A percentile compares a stretch with the other conserved stretches of the same genome.
Evolutionary conservation across 2,113 vertebrate species (phyloP).

Genomic region (Xyliphius kryptos): DNA sequence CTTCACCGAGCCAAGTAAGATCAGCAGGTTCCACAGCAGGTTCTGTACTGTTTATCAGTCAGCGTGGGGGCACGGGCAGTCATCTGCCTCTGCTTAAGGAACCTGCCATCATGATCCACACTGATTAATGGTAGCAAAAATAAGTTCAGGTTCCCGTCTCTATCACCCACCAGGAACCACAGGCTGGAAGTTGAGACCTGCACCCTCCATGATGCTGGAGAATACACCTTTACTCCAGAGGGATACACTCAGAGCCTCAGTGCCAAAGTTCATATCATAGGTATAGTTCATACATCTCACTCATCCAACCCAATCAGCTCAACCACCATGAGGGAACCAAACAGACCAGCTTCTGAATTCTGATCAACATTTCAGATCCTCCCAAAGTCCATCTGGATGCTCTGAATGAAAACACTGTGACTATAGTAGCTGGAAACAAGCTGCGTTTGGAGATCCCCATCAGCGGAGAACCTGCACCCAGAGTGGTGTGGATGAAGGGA

Average conservation of each 20-base stretch:
- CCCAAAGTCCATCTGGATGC: slow-evolving; percentile 84
- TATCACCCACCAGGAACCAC: slow-evolving; percentile 71
- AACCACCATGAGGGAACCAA: too few species aligned
- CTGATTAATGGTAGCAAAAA: background rate
- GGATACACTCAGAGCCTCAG: slow-evolving; percentile 80
- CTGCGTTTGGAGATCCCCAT: slow-evolving; percentile 91
- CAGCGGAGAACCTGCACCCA: slow-evolving; percentile 85
- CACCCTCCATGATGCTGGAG: slow-evolving; percentile 82
- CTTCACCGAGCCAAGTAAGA: slow-evolving; percentile 81
- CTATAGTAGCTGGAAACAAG: slow-evolving; percentile 89
- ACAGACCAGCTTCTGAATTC: too few species aligned
- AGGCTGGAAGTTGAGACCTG: slow-evolving; percentile 72
- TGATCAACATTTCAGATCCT: slow-evolving; percentile 68
- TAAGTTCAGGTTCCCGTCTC: background rate
- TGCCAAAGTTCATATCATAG: slow-evolving; percentile 85
- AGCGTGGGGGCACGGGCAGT: too few species aligned
- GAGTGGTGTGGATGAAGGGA: slow-evolving; percentile 87
- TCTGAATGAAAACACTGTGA: slow-evolving; percentile 84
- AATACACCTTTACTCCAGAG: slow-evolving; percentile 91
- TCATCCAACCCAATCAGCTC: too few species aligned
- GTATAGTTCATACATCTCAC: slow-evolving; percentile 52
- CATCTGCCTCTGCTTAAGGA: too few species aligned
- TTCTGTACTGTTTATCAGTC: background rate
- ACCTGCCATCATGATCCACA: background rate
- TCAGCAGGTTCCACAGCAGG: background rate